Evolutionary conservation across 2,113 vertebrate genomes (phyloP).

Genomic region (Eretmochelys imbricata): DNA sequence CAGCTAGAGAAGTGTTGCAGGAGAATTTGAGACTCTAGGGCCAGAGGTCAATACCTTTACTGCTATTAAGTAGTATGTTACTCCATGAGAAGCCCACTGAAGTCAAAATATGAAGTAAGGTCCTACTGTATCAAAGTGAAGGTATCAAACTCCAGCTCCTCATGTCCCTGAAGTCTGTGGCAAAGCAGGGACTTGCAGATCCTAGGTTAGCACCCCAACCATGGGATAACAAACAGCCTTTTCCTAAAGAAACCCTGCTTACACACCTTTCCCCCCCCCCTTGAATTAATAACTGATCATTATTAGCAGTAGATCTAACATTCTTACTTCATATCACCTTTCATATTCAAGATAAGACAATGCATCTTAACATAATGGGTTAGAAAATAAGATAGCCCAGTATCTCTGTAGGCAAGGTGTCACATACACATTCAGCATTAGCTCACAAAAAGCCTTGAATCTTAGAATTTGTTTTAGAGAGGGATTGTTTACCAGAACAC

Average conservation of each 20-base stretch:
- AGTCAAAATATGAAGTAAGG: neutral
- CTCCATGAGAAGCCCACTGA: neutral
- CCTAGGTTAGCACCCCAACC: neutral
- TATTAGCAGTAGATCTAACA: neutral
- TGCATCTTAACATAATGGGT: constrained; percentile 46
- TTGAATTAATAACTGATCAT: neutral
- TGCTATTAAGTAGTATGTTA: neutral
- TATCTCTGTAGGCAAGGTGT: neutral
- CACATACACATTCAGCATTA: neutral
- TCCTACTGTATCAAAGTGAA: neutral
- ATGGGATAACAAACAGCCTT: neutral
- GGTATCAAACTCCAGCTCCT: neutral
- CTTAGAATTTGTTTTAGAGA: constrained; percentile 3
- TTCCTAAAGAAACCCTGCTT: neutral
- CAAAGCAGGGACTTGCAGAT: neutral
- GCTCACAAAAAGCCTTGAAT: neutral
- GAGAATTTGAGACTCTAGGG: neutral
- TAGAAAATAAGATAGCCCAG: constrained; percentile 28
- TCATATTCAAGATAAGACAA: constrained; percentile 34
- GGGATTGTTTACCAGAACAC: neutral
- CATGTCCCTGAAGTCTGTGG: neutral
- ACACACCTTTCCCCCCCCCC: neutral
- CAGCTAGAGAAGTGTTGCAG: neutral
- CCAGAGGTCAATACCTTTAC: neutral
- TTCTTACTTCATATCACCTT: neutral